Evolutionary conservation across 2,797 vertebrate genomes (phyloP).

Genomic region (Enteromius fasciolatus): DNA sequence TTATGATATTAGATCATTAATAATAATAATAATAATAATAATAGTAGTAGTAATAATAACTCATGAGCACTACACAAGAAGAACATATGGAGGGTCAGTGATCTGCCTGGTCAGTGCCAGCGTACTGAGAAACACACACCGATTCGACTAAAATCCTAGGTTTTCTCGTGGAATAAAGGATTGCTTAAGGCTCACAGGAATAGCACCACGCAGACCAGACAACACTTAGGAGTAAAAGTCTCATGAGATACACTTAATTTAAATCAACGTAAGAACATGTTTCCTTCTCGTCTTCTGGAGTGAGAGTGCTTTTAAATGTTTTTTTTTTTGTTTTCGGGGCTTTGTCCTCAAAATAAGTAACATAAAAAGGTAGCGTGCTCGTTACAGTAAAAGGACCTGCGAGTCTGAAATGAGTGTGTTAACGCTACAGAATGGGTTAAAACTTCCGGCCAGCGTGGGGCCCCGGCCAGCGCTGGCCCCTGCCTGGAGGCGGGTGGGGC

Average conservation of each 20-base stretch:
- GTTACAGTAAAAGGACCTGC: conserved; percentile 47
- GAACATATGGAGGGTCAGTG: conserved; percentile 4
- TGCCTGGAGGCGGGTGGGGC: conserved; percentile 80
- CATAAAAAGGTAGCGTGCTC: conserved; percentile 32
- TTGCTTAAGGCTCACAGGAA: conserved; percentile 71
- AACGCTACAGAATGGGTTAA: conserved; percentile 71
- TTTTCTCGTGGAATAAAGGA: conserved; percentile 49
- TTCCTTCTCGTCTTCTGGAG: conserved; percentile 46
- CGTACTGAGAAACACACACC: conserved; percentile 65
- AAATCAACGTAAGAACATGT: conserved; percentile 50
- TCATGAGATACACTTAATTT: conserved; percentile 36
- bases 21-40: conserved; percentile 45
- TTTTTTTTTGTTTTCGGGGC: neutral
- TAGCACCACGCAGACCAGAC: conserved; percentile 69
- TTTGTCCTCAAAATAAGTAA: conserved; percentile 21
- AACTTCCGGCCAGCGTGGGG: conserved; percentile 82
- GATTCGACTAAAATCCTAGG: conserved; percentile 34
- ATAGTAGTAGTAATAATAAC: conserved; percentile 54
- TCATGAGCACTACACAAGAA: conserved; percentile 67
- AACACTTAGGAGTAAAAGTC: conserved; percentile 61
- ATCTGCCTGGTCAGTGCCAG: conserved; percentile 40
- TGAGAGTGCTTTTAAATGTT: conserved; percentile 37
- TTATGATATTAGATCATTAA: conserved; percentile 71
- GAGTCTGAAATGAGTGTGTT: conserved; percentile 44
- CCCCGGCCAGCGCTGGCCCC: conserved; percentile 84